Evolutionary conservation across 2,888 invertebrate genomes (phyloP), one percentile per base, ranked within the genome.

Genomic region (Crocallis elinguaria): DNA sequence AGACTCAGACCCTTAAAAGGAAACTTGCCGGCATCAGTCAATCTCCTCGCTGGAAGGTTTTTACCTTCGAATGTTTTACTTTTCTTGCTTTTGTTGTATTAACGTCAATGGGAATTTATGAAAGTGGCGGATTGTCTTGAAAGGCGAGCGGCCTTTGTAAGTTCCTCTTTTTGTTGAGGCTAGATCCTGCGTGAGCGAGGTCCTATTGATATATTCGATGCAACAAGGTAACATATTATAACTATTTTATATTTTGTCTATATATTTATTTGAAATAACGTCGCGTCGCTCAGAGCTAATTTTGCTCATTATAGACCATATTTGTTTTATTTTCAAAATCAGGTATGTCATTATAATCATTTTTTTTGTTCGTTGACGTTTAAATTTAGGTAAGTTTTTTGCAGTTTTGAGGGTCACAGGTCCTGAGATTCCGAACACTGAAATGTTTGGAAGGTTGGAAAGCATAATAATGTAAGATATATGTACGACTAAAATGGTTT

Each of bases 1-100:
- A 43, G 52, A 12, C 46, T 3, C 38, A 13, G 17, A 43, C n/a
- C 62, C 60, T 49, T 62, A 60, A 50, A 60, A 49, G 57, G 62
- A 57, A 60, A 32, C 57, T 35, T 32, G 25, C 35, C 36, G 33
- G 33, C 49, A 43, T 46, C 56, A 53, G 35, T 57, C 53, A 54
- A 44, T 54, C 43, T 33, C 38, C 38, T 25, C 19, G 11, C 25
- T 48, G 14, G 42, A 43, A 54, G 43, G 48, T 53, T 53, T 52
- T 52, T 48, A 43, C 37, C 32, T 43, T 42, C 32, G 41, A 29
- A 52, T 37, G 46, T 36, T 51, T 49, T 52, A 21, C 17, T 45
- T 45, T 39, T 52, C 16, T 30, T 41, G 23, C 17, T 42, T 46
- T 46, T 39, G 41, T 42, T 42, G 27, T 30, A 12, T 37, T 7